Evolutionary conservation across 2,797 vertebrate genomes (phyloP), one percentile per base, ranked within the genome.

Genomic region (Benthosema pterotum): DNA sequence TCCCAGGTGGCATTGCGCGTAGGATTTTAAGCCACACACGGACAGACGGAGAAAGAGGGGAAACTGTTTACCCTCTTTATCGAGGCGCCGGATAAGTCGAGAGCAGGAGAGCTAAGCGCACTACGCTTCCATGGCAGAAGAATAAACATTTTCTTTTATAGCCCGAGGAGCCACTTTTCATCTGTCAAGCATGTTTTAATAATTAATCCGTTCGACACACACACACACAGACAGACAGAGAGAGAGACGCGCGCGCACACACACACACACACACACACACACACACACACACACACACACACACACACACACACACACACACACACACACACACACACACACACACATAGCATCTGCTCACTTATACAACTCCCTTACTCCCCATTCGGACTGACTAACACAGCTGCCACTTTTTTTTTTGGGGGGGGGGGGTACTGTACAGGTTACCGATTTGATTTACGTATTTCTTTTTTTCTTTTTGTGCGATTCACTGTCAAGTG

Each of bases 101-200:
- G 84, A 90, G 86, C 69, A 73, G 76, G 87, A 92, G 85, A 92
- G 85, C 87, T 89, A 91, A 92, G 89, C 89, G 88, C 74, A 91
- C 84, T 88, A 89, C 82, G 89, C 87, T 8, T 90, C 89, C 86
- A 84, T 92, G 92, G 91, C 90, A 92, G 91, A 92, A 92, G 91
- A 93, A 92, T 92, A 93, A 92, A 92, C 91, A 92, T 90, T 91
- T 90, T 92, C 87, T 88, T 88, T 90, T 90, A 90, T 90, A 88
- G 90, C 91, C 91, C 0, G 76, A 92, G 91, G 92, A 91, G 89
- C 87, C 88, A 92, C 87, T 92, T 92, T 93, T 93, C 91, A 93
- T 92, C 91, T 93, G 91, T 93, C 91, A 93, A 91, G 90, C 91
- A 92, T 91, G 88, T 91, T 93, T 93, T 91, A 93, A 92, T 93